Evolutionary conservation across 2,888 invertebrate genomes (phyloP).

Genomic region (Lumbricus terrestris): DNA sequence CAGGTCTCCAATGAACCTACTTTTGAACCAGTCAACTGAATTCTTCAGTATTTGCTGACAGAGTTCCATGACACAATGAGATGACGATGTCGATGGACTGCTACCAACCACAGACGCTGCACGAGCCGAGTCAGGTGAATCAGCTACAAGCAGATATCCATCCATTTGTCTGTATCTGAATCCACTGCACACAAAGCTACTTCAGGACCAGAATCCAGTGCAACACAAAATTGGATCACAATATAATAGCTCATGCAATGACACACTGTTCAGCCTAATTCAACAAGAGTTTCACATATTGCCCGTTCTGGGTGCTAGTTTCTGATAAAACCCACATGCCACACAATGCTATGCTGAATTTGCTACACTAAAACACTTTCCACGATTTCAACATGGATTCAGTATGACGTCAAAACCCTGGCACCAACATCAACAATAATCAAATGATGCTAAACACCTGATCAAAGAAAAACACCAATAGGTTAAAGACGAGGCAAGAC

Average conservation of each 20-base stretch:
- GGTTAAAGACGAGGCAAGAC: background rate
- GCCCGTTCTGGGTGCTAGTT: background rate
- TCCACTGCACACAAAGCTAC: background rate
- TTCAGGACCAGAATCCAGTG: background rate
- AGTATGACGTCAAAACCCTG: background rate
- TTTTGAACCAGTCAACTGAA: constrained; percentile 9
- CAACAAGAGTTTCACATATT: background rate
- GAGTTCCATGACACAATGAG: background rate
- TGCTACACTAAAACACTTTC: background rate
- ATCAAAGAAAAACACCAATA: background rate
- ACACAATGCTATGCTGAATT: background rate
- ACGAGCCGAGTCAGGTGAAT: background rate
- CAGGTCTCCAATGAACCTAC: background rate
- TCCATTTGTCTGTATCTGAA: background rate
- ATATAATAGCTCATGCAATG: background rate
- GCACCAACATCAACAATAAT: background rate
- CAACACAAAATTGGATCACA: background rate
- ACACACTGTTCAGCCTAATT: background rate
- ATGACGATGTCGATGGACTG: background rate
- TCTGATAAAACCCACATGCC: background rate
- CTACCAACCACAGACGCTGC: background rate
- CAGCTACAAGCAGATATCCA: background rate
- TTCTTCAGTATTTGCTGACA: background rate
- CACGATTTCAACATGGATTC: background rate
- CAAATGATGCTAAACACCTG: background rate